phyloP scores from a whole-genome alignment of 2,888 invertebrate species.

The Tryphoninae sp. region DNA sequence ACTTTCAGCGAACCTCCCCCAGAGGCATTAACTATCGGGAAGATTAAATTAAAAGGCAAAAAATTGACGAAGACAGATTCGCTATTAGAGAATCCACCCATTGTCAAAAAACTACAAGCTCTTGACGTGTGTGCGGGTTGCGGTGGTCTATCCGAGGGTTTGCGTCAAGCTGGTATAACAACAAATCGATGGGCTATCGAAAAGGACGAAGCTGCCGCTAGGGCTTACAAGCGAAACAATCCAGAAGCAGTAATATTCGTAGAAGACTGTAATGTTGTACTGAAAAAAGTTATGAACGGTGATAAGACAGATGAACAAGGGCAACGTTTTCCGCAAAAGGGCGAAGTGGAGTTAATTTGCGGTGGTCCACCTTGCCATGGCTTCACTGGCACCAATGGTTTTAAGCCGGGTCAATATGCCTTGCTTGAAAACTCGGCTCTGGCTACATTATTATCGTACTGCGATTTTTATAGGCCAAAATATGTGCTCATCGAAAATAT shows the following conservation, averaged over 20 bases:
- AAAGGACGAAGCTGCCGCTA: slow-evolving; percentile 89
- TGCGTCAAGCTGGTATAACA: slow-evolving; percentile 87
- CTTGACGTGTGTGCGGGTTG: slow-evolving; percentile 94
- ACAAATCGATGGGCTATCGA: slow-evolving; percentile 92
- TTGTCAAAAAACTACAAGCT: slow-evolving; percentile 84
- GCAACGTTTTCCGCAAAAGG: slow-evolving; percentile 86
- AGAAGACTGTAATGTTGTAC: slow-evolving; percentile 90
- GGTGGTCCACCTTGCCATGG: slow-evolving; percentile 96
- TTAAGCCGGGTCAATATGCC: slow-evolving; percentile 92
- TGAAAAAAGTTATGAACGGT: slow-evolving; percentile 87
- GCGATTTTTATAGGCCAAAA: slow-evolving; percentile 92
- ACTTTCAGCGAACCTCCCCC: slow-evolving; percentile 85
- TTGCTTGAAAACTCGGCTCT: slow-evolving; percentile 93
- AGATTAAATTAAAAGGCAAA: slow-evolving; percentile 84
- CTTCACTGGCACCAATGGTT: slow-evolving; percentile 94
- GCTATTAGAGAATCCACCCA: slow-evolving; percentile 76
- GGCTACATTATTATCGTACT: slow-evolving; percentile 91
- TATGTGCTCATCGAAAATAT: slow-evolving; percentile 94
- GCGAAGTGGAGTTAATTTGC: slow-evolving; percentile 91
- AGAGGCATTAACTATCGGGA: slow-evolving; percentile 85
- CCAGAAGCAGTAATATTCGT: slow-evolving; percentile 88
- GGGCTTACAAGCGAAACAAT: slow-evolving; percentile 90
- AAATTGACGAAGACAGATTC: slow-evolving; percentile 67
- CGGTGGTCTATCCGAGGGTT: slow-evolving; percentile 89
- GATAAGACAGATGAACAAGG: slow-evolving; percentile 82